Evolutionary conservation across 1,140 invertebrate genomes (phyloP).

Genomic region (Chionoecetes opilio): DNA sequence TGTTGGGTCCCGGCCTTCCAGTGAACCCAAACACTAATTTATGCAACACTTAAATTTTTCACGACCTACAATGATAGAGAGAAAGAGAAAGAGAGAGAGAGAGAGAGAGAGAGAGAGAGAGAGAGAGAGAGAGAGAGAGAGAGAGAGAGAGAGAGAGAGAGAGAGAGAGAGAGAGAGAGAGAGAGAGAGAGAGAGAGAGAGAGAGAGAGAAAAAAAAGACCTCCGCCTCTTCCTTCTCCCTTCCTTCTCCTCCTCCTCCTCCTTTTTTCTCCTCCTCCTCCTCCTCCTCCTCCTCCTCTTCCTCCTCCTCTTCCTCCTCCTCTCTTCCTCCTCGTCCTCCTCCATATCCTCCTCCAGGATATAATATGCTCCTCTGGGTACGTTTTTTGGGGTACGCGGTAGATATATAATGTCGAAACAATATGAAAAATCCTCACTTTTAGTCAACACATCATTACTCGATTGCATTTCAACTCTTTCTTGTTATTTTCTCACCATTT

Average conservation of each 20-base stretch:
- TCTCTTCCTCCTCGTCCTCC: too few relatives aligned
- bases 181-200: not conserved
- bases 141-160: not conserved
- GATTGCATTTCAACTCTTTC: too few relatives aligned
- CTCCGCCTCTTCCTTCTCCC: not conserved
- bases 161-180: not conserved
- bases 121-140: not conserved
- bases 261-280: not conserved
- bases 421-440: not conserved
- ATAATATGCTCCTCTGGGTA: not conserved
- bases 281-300: not conserved
- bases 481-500: too few relatives aligned
- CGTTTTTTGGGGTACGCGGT: not conserved
- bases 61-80: not conserved
- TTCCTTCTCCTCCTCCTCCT: too few relatives aligned
- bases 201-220: not conserved
- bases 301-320: too few relatives aligned
- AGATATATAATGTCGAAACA: not conserved
- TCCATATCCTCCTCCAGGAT: too few relatives aligned
- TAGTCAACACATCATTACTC: not conserved
- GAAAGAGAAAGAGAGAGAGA: not conserved
- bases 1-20: not conserved
- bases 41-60: slow-evolving; percentile 6
- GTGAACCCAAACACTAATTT: not conserved
- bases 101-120: not conserved